Evolutionary conservation across 2,113 vertebrate species (phyloP).

Genomic region (Mesoclemmys tuberculata): DNA sequence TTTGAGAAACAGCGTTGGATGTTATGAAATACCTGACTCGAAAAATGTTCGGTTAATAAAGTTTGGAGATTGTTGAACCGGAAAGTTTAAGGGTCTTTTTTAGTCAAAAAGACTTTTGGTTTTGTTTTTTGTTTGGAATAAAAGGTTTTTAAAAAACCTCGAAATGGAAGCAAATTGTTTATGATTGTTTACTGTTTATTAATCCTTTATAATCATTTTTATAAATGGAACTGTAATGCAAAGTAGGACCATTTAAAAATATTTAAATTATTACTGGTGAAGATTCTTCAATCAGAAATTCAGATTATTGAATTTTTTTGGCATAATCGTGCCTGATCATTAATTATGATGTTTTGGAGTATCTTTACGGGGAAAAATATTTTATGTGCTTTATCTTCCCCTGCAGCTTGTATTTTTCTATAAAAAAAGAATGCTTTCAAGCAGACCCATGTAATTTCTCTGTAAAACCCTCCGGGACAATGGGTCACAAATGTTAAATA

Average conservation of each 20-base stretch:
- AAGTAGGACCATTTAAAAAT: background rate
- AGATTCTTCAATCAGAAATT: conserved; percentile 18
- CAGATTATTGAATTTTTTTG: conserved; percentile 7
- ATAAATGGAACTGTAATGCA: background rate
- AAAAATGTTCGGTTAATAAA: background rate
- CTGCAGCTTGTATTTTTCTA: background rate
- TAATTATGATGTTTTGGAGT: conserved; percentile 2
- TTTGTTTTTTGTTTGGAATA: no score
- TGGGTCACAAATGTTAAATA: background rate
- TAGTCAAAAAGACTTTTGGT: background rate
- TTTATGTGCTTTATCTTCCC: background rate
- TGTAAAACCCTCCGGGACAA: background rate
- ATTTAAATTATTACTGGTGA: background rate
- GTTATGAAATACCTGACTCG: background rate
- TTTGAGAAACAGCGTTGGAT: background rate
- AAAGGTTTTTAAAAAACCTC: background rate
- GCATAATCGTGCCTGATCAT: background rate
- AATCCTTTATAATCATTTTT: background rate
- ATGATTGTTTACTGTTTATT: background rate
- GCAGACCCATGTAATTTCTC: background rate
- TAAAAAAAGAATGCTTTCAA: background rate
- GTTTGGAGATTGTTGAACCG: background rate
- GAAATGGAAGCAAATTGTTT: background rate
- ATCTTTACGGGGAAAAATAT: background rate
- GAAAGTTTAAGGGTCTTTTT: background rate